A percentile compares a stretch with the other conserved stretches of the same genome.
Evolutionary conservation across 1,140 invertebrate genomes (phyloP).

Genomic region (Procambarus clarkii): DNA sequence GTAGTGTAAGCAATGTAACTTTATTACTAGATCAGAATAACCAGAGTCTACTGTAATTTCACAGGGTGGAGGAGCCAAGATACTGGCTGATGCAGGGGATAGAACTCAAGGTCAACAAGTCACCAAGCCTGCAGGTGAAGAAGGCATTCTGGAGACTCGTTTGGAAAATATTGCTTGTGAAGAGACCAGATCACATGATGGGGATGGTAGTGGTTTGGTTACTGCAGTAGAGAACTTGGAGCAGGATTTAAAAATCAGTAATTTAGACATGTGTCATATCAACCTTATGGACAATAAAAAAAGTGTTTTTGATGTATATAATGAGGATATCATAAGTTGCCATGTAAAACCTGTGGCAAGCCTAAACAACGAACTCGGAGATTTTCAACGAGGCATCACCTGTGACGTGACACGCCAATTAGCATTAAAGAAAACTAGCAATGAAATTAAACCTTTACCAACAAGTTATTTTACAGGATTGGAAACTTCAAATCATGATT

Average conservation of each 20-base stretch:
- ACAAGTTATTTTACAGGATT: slow-evolving; percentile 1
- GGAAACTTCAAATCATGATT: slow-evolving; percentile 12
- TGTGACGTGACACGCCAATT: not conserved
- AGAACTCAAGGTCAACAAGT: not conserved
- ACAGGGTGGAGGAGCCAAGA: slow-evolving; percentile 26
- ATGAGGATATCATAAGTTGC: not conserved
- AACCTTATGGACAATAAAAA: not conserved
- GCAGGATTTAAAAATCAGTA: not conserved
- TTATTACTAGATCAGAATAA: slow-evolving; percentile 18
- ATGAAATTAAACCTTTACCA: not conserved
- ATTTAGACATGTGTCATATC: not conserved
- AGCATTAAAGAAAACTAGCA: not conserved
- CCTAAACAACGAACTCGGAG: not conserved
- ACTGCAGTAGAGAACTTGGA: slow-evolving; percentile 1
- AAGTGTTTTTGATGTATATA: not conserved
- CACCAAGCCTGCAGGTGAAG: not conserved
- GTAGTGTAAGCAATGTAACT: not conserved
- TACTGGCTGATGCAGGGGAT: slow-evolving; percentile 13
- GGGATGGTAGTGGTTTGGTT: slow-evolving; percentile 1
- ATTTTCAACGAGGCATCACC: not conserved
- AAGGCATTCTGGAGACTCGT: not conserved
- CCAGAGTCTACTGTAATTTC: slow-evolving; percentile 63
- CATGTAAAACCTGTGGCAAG: not conserved
- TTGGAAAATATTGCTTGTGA: not conserved
- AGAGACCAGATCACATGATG: not conserved